Base-by-base conservation (phyloP, 2,797 vertebrate genomes). In the Platyrinchus mystaceus region DNA sequence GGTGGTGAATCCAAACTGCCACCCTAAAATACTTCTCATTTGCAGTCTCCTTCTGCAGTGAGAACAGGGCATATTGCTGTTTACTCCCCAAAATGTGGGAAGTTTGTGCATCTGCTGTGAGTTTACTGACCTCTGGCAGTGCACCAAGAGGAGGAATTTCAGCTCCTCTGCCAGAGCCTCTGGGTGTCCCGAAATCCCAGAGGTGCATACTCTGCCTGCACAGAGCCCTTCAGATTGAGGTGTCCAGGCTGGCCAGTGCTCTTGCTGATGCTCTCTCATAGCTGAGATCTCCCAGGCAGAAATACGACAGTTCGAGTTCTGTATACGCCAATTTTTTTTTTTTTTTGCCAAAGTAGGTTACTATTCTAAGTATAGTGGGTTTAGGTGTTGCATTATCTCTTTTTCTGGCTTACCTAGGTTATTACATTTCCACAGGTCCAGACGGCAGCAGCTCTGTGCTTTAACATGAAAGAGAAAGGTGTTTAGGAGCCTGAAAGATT, bases 241-340 rank as follows among this genome's bases (percentile, higher is more conserved):
- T 1, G 2, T 34, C 19, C 7, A 8, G 39, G 41, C 34, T 63
- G n/a, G 28, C 21, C 52, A 79, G n/a, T 3, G 0, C 13, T 34
- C 7, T 23, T 70, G 41, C 47, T 59, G 39, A 30, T 67, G 46
- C 7, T 55, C 3, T 28, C 30, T 78, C 22, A 43, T 6, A 52
- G 41, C 16, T 41, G 41, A 87, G 37, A 32, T 62, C 12, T 79
- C 8, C 15, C 44, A 63, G 60, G 52, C 14, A 87, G 60, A 84
- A 79, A 63, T 27, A 66, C 0, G 22, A 26, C 21, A 34, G 4
- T n/a, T 67, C 11, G 7, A 28, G 7, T 58, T 80, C 47, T 76
- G 18, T 21, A 84, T n/a, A 5, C 21, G 6, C 9, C 3, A 14
- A 3, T 7, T 28, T 36, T n/a, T 22, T 23, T 60, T n/a, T 27